These are phyloP conservation scores for Drosophila erecta DNA, from an alignment of 1,140 invertebrate genomes.

Conservation along the genomic window DNA sequence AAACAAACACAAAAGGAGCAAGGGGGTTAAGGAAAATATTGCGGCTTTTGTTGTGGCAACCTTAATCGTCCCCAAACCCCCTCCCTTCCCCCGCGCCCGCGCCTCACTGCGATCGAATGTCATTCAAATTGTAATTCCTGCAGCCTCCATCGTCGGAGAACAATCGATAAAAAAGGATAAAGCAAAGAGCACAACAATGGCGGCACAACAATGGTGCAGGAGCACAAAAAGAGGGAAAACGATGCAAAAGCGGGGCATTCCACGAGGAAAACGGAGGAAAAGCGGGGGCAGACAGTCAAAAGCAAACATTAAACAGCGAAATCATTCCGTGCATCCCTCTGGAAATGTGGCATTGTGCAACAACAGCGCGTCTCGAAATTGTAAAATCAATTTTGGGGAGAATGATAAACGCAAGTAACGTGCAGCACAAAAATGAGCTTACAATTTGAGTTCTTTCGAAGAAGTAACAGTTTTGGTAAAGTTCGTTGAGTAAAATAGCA, in stretches of 20 bases:
- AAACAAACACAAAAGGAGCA: slow-evolving; percentile 69
- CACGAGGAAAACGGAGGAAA: slow-evolving; percentile 7
- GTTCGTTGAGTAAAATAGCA: too few species aligned
- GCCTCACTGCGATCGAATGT: slow-evolving; percentile 62
- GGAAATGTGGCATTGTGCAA: slow-evolving; percentile 8
- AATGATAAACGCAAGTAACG: not conserved
- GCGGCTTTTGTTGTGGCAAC: slow-evolving; percentile 65
- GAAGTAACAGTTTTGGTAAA: not conserved
- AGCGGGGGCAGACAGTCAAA: slow-evolving; percentile 44
- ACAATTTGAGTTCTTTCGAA: not conserved
- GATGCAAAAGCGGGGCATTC: not conserved
- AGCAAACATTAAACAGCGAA: slow-evolving; percentile 50
- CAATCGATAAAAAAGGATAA: slow-evolving; percentile 63
- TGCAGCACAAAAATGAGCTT: not conserved
- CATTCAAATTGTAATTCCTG: slow-evolving; percentile 64
- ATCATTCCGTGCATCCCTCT: slow-evolving; percentile 19
- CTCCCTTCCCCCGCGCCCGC: not conserved
- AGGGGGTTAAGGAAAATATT: slow-evolving; percentile 45
- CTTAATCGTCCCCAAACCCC: slow-evolving; percentile 43
- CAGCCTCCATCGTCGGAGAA: slow-evolving; percentile 44
- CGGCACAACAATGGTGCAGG: slow-evolving; percentile 44
- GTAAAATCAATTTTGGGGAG: slow-evolving; percentile 10
- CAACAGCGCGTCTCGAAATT: slow-evolving; percentile 23
- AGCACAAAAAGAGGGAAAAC: slow-evolving; percentile 18
- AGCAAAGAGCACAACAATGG: slow-evolving; percentile 58